Percentiles rank a stretch among this genome's conserved stretches.
Evolutionary conservation across 1,140 invertebrate genomes (phyloP).

Genomic region (Drosophila hydei): DNA sequence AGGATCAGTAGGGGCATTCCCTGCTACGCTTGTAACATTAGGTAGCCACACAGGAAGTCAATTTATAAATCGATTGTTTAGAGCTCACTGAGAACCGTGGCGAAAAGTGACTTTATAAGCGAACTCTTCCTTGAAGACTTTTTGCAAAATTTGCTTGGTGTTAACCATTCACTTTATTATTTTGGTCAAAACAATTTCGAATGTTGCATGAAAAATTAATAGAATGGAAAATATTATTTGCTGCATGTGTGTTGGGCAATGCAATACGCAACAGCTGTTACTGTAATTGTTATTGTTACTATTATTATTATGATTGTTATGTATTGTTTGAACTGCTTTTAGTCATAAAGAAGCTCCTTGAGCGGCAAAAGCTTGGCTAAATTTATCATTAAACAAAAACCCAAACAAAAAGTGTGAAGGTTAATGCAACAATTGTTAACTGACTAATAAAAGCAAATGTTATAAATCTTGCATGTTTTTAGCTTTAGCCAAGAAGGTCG

Average conservation of each 20-base stretch:
- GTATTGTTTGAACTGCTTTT: conserved; percentile 2
- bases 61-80: neutral
- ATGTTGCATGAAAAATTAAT: conserved; percentile 64
- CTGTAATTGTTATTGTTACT: conserved; percentile 15
- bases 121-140: conserved; percentile 25
- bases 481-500: neutral
- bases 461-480: conserved; percentile 8
- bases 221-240: conserved; percentile 47
- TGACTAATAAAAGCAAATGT: neutral
- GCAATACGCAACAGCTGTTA: conserved; percentile 24
- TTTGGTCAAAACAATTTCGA: conserved; percentile 64
- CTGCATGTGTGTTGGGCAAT: conserved; percentile 31
- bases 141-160: conserved; percentile 48
- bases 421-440: conserved; percentile 26
- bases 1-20: neutral
- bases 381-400: conserved; percentile 6
- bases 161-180: conserved; percentile 63
- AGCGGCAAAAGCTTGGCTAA: conserved; percentile 9
- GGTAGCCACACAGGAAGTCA: neutral
- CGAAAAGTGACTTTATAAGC: conserved; percentile 4
- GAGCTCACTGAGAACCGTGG: conserved; percentile 33
- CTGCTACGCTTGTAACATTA: neutral
- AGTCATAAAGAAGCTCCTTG: conserved; percentile 20
- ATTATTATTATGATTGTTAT: conserved; percentile 8
- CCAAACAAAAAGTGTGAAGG: conserved; percentile 23